Evolutionary conservation across 2,113 vertebrate genomes (phyloP), one percentile per base, ranked within the genome.

Genomic region (Siniperca chuatsi): DNA sequence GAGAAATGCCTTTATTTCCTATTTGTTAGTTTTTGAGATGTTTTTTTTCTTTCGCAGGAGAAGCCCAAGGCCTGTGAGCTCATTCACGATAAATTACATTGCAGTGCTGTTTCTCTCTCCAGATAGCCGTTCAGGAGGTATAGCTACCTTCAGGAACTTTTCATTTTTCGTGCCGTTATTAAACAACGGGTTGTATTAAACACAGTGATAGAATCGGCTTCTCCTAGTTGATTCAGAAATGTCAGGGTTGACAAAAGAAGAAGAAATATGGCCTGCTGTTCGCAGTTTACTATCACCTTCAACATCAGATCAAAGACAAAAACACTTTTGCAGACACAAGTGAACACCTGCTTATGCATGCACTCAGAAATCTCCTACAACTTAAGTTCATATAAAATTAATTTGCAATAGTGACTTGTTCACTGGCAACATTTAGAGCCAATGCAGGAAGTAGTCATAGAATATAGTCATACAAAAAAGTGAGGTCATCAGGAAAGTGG

Each of bases 131-230:
- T 95, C 89, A 92, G 85, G 91, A 92, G 81, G 88, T 84, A 90
- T 87, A 66, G 90, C 88, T 93, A 90, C 89, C 91, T 93, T 92
- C 89, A 89, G 93, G 90, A 94, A 93, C 94, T 95, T 93, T 93
- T 90, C 94, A 94, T 94, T 95, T 93, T 94, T 94, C 77, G 21
- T 81, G 84, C 92, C 69, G 92, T 96, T 95, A 95, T 95, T 94
- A 93, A 37, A 37, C 35, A 37, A 37, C 35, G 35, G 35, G 35
- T 6, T 37, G 35, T 95, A 95, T 95, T 94, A 93, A 94, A 94
- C 92, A 92, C 88, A 89, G 91, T 87, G 86, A 91, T 87, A 87
- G 60, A 91, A 85, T 81, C 77, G 82, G 57, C 85, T 76, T 79
- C 85, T 81, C 69, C 76, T 75, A 55, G 92, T 90, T 84, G 89